Base-by-base conservation (phyloP, 2,797 vertebrate genomes). In the Orientallactaga sibirica region DNA sequence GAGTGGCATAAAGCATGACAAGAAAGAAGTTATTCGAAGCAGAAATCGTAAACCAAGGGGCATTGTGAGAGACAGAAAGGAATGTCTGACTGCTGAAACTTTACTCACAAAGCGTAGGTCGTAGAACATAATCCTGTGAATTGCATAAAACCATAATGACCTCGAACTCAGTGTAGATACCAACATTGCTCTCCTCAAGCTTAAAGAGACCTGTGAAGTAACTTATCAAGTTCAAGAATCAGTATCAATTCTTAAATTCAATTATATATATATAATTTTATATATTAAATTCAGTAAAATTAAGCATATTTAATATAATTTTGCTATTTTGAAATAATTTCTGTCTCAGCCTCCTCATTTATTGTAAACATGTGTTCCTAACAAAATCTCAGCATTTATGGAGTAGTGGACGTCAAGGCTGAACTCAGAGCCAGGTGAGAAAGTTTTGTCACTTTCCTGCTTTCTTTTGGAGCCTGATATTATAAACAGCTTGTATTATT, bases 1-100 rank as follows among this genome's bases (percentile, higher is more conserved):
- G 91, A 94, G 79, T 80, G 76, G 48, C 83, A 83, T 90, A 90
- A 79, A 94, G 85, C 20, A 61, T 41, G 58, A 78, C 29, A 64
- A 85, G 85, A 37, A 86, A 91, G 88, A 1, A 19, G 81, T 73
- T 74, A 43, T 93, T 71, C 5, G 19, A 37, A 85, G 43, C 75
- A 70, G 70, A 90, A 91, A 88, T 82, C 86, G 83, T 29, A 93
- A 90, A 12, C 29, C 79, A 90, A 5, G n/a, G 48, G 81, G 64
- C 16, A 75, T 43, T 68, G 73, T 18, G 5, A 18, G 43, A 48
- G 61, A 67, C 55, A 70, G 55, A 37, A 88, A 52, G 24, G 90
- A 93, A 95, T 24, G 78, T 3, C 55, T n/a, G 55, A 62, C 43
- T 71, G 66, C 25, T 79, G 64, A 90, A 92, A 73, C 58, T 80